Conservation (phyloP, 2,888 invertebrate genomes). For the Phortica magna region DNA sequence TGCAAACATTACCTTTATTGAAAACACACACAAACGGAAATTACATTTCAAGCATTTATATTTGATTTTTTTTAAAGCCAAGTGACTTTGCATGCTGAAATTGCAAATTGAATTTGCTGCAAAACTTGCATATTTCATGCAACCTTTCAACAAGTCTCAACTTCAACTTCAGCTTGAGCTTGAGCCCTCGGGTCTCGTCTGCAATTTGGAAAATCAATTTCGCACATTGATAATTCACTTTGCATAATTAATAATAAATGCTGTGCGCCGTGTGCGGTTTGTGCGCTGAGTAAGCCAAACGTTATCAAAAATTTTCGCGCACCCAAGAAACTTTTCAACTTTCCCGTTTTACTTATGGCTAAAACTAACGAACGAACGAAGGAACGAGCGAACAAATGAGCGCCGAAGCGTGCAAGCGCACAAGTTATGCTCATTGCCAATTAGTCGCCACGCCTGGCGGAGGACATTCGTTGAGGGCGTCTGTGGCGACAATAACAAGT, state of each 20-base stretch:
- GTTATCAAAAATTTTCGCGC: not conserved
- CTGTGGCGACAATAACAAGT: not conserved
- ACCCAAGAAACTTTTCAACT: not conserved
- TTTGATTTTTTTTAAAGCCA: not conserved
- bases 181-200: not conserved
- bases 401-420: constrained; percentile 6
- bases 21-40: not conserved
- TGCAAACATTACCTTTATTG: not conserved
- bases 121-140: constrained; percentile 9
- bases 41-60: not conserved
- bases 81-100: not conserved
- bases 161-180: constrained; percentile 19
- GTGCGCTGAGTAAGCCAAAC: constrained; percentile 22
- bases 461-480: no score
- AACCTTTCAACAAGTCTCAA: constrained; percentile 28
- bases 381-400: constrained; percentile 19
- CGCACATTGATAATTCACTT: constrained; percentile 59
- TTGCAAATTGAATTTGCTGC: not conserved
- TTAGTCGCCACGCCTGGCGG: constrained; percentile 37
- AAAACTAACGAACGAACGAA: constrained; percentile 18
- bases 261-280: constrained; percentile 42
- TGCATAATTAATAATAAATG: constrained; percentile 57
- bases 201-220: not conserved
- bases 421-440: constrained; percentile 42
- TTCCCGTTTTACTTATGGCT: not conserved